Evolutionary conservation across 2,113 vertebrate species (phyloP), one percentile per base, ranked within the genome.

Genomic region (Machaerirhynchus nigripectus): DNA sequence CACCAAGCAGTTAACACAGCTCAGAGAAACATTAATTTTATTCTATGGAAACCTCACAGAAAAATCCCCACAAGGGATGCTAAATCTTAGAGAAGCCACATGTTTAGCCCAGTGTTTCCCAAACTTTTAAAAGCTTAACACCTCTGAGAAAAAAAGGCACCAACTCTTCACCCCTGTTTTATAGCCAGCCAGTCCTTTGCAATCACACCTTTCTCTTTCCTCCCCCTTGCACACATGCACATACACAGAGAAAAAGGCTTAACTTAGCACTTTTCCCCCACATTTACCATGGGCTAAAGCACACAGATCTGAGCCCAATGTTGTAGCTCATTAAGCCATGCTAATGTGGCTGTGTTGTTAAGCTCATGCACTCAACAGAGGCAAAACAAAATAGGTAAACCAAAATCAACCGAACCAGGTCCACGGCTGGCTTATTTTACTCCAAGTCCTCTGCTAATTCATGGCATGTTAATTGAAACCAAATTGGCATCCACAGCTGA

Each of bases 81-180:
- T 96, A 53, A 47, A 75, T 90, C 55, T 74, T 81, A 73, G 91
- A 85, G 87, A 93, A 22, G 28, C 87, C 78, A 93, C 67, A 83
- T 91, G 92, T 94, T 92, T 94, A 96, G 94, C 88, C 73, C 86
- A 94, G 60, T 46, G 14, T 93, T 96, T 93, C 85, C 93, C 76
- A 93, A 96, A 93, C 75, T 92, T 94, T 93, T 90, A 93, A 96
- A 95, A 96, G 93, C 92, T 96, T 96, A 90, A 90, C 95, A 95
- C 92, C 93, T 93, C 90, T 64, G 44, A 93, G 90, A 81, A 96
- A 91, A 96, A 96, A 77, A 94, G 82, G 75, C 80, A 95, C 83
- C 80, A 94, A 75, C 89, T 90, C 92, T 89, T 97, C 95, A 86
- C 79, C 76, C 82, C 52, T 87, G 40, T 84, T 95, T 96, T 95